These are phyloP conservation scores for Nomada flava DNA, from an alignment of 2,888 invertebrate species.

Conservation along the genomic window DNA sequence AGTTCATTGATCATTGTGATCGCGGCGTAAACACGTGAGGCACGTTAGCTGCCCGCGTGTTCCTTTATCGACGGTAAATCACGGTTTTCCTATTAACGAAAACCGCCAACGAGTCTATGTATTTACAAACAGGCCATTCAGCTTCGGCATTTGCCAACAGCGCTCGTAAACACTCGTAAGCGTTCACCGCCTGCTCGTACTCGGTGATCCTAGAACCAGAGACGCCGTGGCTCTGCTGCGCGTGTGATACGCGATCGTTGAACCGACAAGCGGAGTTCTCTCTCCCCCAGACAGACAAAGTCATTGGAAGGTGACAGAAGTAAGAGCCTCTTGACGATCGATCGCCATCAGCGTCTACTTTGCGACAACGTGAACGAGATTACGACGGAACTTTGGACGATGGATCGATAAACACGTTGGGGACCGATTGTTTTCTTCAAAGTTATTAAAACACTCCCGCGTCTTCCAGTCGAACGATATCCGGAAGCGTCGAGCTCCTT, in stretches of 20 bases:
- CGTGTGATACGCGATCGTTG: conserved; percentile 37
- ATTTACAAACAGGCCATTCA: conserved; percentile 65
- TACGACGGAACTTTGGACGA: conserved; percentile 59
- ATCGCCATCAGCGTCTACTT: conserved; percentile 37
- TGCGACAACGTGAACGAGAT: conserved; percentile 44
- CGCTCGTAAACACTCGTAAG: conserved; percentile 51
- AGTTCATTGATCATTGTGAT: conserved; percentile 14
- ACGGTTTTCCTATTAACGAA: conserved; percentile 15
- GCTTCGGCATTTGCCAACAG: conserved; percentile 12
- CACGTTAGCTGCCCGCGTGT: conserved; percentile 1
- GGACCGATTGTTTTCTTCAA: conserved; percentile 15
- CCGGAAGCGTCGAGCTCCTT: background rate
- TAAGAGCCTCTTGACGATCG: conserved; percentile 39
- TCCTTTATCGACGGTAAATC: conserved; percentile 38
- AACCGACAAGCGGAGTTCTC: conserved; percentile 1
- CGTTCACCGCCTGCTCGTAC: conserved; percentile 7
- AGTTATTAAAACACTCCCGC: background rate
- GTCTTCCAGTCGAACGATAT: background rate
- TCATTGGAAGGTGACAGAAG: conserved; percentile 54
- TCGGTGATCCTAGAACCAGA: conserved; percentile 18
- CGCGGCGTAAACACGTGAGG: conserved; percentile 16
- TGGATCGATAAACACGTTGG: conserved; percentile 42
- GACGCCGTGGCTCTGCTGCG: conserved; percentile 12
- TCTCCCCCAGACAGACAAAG: conserved; percentile 29
- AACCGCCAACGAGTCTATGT: conserved; percentile 17